Conservation (phyloP, 92 coral and sea anemone genomes). For the Paramuricea clavata region DNA sequence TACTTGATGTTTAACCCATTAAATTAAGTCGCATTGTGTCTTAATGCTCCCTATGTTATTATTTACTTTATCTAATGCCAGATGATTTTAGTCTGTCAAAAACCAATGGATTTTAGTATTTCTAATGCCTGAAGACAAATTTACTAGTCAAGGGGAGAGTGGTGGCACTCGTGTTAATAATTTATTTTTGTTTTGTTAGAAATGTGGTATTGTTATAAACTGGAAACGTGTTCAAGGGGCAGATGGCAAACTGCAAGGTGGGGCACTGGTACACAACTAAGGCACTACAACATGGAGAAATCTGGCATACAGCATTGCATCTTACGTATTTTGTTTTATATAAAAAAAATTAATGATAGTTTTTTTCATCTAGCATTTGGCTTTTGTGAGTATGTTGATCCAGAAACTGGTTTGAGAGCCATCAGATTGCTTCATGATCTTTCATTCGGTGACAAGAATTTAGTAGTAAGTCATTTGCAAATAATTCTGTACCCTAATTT, state of each 20-base stretch:
- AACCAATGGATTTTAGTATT: too few relatives aligned
- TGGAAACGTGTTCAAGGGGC: constrained; percentile 99
- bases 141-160: too few relatives aligned
- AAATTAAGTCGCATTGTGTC: too few relatives aligned
- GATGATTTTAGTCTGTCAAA: too few relatives aligned
- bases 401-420: constrained; percentile 97
- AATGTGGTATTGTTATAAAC: constrained; percentile 95
- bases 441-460: constrained; percentile 84
- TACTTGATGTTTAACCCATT: too few relatives aligned
- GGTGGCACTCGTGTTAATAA: not conserved
- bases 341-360: not conserved
- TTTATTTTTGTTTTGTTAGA: constrained; percentile 55
- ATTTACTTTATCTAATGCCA: too few relatives aligned
- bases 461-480: constrained; percentile 81
- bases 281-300: not conserved
- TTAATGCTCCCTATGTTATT: too few relatives aligned
- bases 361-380: constrained; percentile 84
- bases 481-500: too few relatives aligned
- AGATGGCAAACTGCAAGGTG: constrained; percentile 96
- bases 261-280: not conserved
- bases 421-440: constrained; percentile 89
- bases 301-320: not conserved
- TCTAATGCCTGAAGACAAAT: too few relatives aligned
- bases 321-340: not conserved
- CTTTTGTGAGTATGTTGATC: constrained; percentile 96